Percentiles rank a stretch among this genome's conserved stretches.
These are phyloP conservation scores for Polydrusus tereticollis DNA, from an alignment of 2,888 invertebrate species.

Conservation along the genomic window DNA sequence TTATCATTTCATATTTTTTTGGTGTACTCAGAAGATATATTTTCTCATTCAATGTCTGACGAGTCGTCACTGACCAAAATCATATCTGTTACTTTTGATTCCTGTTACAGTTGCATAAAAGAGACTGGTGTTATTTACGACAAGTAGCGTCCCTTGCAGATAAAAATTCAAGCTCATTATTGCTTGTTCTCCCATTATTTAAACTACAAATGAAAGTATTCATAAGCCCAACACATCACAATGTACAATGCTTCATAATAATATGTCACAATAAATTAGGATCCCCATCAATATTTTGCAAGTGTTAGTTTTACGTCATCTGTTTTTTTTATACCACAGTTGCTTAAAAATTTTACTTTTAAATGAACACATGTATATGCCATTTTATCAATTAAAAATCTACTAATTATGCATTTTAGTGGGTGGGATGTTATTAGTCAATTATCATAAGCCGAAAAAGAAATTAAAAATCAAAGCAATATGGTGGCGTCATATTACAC, in stretches of 20 bases:
- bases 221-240: neutral
- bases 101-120: neutral
- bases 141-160: neutral
- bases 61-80: neutral
- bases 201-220: conserved; percentile 8
- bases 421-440: neutral
- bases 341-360: neutral
- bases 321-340: neutral
- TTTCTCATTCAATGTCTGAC: no score
- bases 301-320: neutral
- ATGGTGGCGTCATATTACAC: neutral
- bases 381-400: conserved; percentile 1
- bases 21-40: no score
- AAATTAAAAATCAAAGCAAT: neutral
- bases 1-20: no score
- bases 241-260: neutral
- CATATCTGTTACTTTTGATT: neutral
- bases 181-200: neutral
- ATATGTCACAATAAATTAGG: neutral
- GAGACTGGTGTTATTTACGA: neutral
- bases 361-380: neutral
- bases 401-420: neutral
- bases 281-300: neutral
- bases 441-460: neutral
- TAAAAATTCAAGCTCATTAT: neutral